Percentiles rank a stretch among this genome's conserved stretches.
phyloP scores from a whole-genome alignment of 2,113 vertebrate genomes.

The Hippoglossus stenolepis region DNA sequence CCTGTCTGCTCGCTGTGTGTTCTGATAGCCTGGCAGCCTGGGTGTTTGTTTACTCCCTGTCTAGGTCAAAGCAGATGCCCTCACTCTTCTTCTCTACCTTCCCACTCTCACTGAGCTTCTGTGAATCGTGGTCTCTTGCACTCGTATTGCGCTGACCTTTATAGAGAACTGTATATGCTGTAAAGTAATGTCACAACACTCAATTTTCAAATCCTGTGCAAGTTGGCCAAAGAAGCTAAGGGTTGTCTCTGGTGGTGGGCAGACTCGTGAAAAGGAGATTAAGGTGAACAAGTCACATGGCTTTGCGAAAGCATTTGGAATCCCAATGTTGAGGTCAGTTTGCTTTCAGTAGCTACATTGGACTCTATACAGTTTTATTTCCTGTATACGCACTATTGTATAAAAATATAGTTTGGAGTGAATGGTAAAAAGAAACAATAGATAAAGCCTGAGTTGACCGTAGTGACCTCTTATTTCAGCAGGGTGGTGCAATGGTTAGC shows the following conservation, averaged over 20 bases:
- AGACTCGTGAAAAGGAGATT: not conserved
- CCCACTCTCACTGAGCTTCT: conserved; percentile 22
- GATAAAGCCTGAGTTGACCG: too few relatives aligned
- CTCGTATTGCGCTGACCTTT: conserved; percentile 59
- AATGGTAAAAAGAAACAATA: too few relatives aligned
- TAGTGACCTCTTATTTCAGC: too few relatives aligned
- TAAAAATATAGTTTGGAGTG: too few relatives aligned
- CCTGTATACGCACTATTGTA: not conserved
- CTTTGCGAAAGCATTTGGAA: not conserved
- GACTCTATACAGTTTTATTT: not conserved
- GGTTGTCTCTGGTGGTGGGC: not conserved
- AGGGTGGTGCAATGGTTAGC: too few relatives aligned
- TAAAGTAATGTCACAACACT: conserved; percentile 51
- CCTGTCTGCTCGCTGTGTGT: conserved; percentile 68
- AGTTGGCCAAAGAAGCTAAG: not conserved
- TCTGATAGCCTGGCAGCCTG: conserved; percentile 68
- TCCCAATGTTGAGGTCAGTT: not conserved
- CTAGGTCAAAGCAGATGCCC: conserved; percentile 75
- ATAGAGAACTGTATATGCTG: conserved; percentile 40
- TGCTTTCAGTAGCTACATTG: not conserved
- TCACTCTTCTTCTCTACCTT: conserved; percentile 50
- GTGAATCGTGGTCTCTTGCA: conserved; percentile 22
- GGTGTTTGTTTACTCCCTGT: conserved; percentile 76
- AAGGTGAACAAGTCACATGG: not conserved
- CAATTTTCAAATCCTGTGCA: conserved; percentile 17